phyloP scores from a whole-genome alignment of 2,888 invertebrate genomes.

The Stenichneumon culpator region DNA sequence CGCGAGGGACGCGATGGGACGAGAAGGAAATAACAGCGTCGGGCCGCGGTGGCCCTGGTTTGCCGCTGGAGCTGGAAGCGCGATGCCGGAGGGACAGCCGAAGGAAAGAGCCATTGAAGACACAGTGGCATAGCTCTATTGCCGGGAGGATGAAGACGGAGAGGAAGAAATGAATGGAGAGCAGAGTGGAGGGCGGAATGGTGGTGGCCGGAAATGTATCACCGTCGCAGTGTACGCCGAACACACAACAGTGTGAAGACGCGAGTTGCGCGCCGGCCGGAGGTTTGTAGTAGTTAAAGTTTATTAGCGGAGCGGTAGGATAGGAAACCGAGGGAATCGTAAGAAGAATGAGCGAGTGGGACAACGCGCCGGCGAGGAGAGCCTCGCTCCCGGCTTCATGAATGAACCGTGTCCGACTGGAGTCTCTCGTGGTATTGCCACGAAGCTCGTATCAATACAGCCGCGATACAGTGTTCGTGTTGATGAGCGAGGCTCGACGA shows the following conservation, averaged over 20 bases:
- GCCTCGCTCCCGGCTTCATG: conserved; percentile 70
- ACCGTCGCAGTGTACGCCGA: conserved; percentile 72
- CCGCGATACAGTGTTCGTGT: conserved; percentile 10
- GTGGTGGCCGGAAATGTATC: conserved; percentile 81
- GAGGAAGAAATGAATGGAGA: conserved; percentile 49
- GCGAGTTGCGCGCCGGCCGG: conserved; percentile 54
- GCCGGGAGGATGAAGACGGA: background rate
- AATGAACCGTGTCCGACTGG: conserved; percentile 36
- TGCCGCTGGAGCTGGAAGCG: conserved; percentile 21
- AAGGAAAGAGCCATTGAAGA: conserved; percentile 60
- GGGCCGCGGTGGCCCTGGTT: conserved; percentile 22
- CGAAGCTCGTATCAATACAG: background rate
- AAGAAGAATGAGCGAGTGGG: conserved; percentile 59
- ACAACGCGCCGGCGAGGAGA: conserved; percentile 32
- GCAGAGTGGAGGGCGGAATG: conserved; percentile 64
- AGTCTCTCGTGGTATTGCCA: background rate
- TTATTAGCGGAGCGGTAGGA: conserved; percentile 72
- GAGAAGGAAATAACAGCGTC: conserved; percentile 64
- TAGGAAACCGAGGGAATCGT: conserved; percentile 65
- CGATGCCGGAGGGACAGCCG: conserved; percentile 47
- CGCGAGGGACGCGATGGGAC: conserved; percentile 56
- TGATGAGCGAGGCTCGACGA: conserved; percentile 35
- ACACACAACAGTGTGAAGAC: conserved; percentile 65
- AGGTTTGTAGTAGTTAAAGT: conserved; percentile 69
- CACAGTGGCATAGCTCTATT: conserved; percentile 17